Conservation (phyloP, 2,888 invertebrate species). For the Uloborus plumipes region DNA sequence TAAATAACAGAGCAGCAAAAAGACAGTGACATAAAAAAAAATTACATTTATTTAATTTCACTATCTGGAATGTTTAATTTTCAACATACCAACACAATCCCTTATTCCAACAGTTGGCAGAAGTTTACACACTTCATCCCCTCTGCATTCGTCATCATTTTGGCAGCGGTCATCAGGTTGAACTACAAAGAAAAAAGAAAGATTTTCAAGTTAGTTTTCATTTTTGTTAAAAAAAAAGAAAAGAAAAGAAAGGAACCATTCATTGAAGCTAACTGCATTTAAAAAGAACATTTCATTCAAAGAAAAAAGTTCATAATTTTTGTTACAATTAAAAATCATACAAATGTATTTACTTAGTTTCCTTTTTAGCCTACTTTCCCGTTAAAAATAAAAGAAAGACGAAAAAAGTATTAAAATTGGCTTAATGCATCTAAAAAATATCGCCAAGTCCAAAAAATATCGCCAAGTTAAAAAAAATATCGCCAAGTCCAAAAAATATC, state of each 20-base stretch:
- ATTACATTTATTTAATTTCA: neutral
- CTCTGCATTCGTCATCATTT: conserved; percentile 62
- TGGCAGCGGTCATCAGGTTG: conserved; percentile 53
- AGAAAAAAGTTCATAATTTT: neutral
- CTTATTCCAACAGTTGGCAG: conserved; percentile 58
- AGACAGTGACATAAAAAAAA: no score
- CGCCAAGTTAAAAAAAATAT: no score
- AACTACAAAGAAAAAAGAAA: conserved; percentile 46
- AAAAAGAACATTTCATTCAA: conserved; percentile 1
- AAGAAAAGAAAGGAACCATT: neutral
- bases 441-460: no score
- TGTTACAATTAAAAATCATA: no score
- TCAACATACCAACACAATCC: conserved; percentile 62
- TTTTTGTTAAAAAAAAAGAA: neutral
- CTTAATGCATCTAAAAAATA: no score
- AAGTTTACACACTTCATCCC: conserved; percentile 62
- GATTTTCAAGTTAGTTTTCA: no score
- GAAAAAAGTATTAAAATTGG: no score
- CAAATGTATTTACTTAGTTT: no score
- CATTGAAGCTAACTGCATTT: neutral
- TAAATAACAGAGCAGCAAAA: neutral
- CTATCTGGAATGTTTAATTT: no score
- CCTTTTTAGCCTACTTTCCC: no score
- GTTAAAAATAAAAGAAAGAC: no score
- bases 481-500: no score